A percentile compares a stretch with the other conserved stretches of the same genome.
Conservation (phyloP, 2,888 invertebrate genomes). For the Tipula confusa region DNA sequence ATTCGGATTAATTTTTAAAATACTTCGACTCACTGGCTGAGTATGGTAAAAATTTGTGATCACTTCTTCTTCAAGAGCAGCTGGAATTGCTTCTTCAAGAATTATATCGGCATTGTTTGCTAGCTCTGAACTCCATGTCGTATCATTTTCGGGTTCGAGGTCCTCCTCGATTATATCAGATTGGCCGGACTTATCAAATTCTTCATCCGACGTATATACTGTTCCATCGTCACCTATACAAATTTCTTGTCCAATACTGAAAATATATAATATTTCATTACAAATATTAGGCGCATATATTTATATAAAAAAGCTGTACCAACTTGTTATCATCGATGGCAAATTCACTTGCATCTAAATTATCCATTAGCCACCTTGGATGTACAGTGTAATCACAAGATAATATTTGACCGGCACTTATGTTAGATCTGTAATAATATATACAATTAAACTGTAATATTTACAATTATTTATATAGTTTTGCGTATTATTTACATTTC, state of each 20-base stretch:
- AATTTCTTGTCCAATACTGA: constrained; percentile 28
- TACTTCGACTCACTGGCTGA: constrained; percentile 35
- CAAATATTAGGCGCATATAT: not conserved
- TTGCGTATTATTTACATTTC: constrained; percentile 53
- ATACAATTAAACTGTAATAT: constrained; percentile 29
- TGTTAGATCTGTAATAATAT: constrained; percentile 36
- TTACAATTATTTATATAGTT: not conserved
- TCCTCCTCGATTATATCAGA: constrained; percentile 32
- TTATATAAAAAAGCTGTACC: constrained; percentile 31
- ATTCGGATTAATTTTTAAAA: constrained; percentile 34
- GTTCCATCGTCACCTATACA: not conserved
- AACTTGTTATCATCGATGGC: constrained; percentile 34
- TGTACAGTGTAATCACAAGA: constrained; percentile 58
- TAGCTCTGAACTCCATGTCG: not conserved
- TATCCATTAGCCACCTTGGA: constrained; percentile 61
- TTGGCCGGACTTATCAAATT: constrained; percentile 33
- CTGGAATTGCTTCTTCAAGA: constrained; percentile 53
- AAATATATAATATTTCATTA: not conserved
- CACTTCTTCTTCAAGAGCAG: constrained; percentile 49
- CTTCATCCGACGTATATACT: not conserved
- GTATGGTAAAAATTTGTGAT: constrained; percentile 35
- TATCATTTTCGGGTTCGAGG: constrained; percentile 33
- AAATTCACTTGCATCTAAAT: constrained; percentile 47
- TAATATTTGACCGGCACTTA: constrained; percentile 49
- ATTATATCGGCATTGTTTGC: constrained; percentile 41